These are phyloP conservation scores for Cataglyphis albicans DNA, from an alignment of 2,888 invertebrate species.

Conservation along the genomic window DNA sequence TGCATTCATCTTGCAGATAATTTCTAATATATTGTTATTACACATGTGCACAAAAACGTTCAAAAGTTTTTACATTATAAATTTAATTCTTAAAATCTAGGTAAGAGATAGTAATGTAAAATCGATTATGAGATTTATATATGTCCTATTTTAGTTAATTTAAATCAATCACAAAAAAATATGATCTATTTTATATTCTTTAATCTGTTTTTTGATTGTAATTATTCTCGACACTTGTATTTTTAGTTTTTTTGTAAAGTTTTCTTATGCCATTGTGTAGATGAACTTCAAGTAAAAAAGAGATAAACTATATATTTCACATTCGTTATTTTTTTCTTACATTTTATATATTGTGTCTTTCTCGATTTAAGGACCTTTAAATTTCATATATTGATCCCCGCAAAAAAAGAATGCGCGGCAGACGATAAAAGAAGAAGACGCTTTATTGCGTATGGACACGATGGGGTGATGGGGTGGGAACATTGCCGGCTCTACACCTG, in stretches of 20 bases:
- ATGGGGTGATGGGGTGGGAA: constrained; percentile 64
- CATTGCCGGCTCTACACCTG: constrained; percentile 76
- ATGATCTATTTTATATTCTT: background rate
- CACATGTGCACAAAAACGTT: background rate
- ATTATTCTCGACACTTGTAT: background rate
- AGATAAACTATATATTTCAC: background rate
- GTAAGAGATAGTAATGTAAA: too few species aligned
- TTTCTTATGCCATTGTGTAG: background rate
- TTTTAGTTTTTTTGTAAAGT: background rate
- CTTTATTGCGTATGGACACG: constrained; percentile 49
- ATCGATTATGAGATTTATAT: too few species aligned
- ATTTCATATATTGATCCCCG: constrained; percentile 40
- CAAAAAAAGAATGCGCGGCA: background rate
- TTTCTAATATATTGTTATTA: background rate
- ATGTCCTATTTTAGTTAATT: too few species aligned
- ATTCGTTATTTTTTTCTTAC: constrained; percentile 6
- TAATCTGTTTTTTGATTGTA: background rate
- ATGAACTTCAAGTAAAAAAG: background rate
- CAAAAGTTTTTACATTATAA: too few species aligned
- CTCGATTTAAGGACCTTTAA: constrained; percentile 19
- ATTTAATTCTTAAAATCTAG: too few species aligned
- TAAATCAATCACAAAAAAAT: too few species aligned
- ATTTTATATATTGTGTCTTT: constrained; percentile 10
- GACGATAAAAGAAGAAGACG: constrained; percentile 46
- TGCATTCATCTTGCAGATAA: background rate